Base-by-base conservation (phyloP, 2,797 vertebrate species). In the Percopsis omiscomaycus region DNA sequence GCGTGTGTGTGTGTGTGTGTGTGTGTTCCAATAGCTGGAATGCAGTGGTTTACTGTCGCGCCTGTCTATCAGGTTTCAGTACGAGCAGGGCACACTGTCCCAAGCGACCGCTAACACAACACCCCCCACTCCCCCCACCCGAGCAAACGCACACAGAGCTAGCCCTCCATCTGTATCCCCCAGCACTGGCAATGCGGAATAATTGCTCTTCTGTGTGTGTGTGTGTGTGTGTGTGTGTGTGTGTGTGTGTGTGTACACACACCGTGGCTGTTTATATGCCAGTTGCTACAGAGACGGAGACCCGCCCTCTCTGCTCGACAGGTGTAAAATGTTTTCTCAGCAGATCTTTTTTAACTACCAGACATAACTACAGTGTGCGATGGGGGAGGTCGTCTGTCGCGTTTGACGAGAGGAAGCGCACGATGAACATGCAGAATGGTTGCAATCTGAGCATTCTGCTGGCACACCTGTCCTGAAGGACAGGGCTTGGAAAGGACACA, bases 51-150 rank as follows among this genome's bases (percentile, higher is more conserved):
- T 30, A 64, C 58, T 77, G 77, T 62, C 51, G 80, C 55, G 59
- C 73, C 52, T 54, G 66, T 0, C 0, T 78, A 64, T 89, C 78
- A 15, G 66, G 76, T 89, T 87, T 80, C 86, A 37, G 47, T 44
- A 11, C 37, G 42, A 3, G 52, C 12, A 57, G 69, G 66, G 69
- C 80, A 32, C 48, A 0, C 2, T 10, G 67, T 59, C 64, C 59
- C 59, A 13, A 13, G 53, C 44, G 51, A 44, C 63, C 6, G 0
- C 64, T 29, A 30, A 6, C 58, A 49, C 2, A 48, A 8, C 49
- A 64, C 11, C 49, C 66, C 30, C 50, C 61, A 14, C 14, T 45
- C 14, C 52, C 15, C 45, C 2, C 30, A 32, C 30, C 4, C 30
- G 6, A 4, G 6, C 30, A 32, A 4, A 32, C 30, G 1, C 32